Conservation (phyloP, 64 coral and sea anemone genomes). For the Montipora capricornis region DNA sequence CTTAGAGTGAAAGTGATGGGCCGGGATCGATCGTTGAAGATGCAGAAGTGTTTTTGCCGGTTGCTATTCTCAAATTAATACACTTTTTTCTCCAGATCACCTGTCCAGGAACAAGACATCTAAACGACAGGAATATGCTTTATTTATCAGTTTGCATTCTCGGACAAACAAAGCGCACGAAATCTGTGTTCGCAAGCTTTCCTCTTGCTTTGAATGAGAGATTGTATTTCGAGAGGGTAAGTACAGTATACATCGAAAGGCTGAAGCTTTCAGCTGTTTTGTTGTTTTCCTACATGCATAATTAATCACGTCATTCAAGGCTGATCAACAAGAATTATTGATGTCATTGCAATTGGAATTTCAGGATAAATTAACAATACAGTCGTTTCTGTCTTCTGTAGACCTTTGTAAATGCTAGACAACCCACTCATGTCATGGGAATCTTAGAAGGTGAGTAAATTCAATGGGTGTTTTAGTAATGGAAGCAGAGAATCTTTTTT, state of each 20-base stretch:
- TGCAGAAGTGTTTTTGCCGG: not conserved
- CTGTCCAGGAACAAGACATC: constrained; percentile 95
- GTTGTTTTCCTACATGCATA: not conserved
- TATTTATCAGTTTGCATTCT: constrained; percentile 78
- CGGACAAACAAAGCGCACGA: constrained; percentile 88
- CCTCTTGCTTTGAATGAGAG: constrained; percentile 96
- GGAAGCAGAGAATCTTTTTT: not conserved
- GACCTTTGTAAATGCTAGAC: constrained; percentile 48
- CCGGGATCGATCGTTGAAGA: not conserved
- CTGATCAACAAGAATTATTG: not conserved
- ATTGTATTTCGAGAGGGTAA: constrained; percentile 88
- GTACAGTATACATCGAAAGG: not conserved
- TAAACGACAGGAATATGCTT: constrained; percentile 95
- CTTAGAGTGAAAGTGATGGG: not conserved
- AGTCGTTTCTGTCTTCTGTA: not conserved
- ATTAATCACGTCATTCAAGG: not conserved
- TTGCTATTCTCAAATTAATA: not conserved
- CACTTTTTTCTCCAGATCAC: constrained; percentile 71
- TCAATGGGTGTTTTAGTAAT: not conserved
- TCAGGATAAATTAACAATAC: not conserved
- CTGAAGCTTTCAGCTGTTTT: not conserved
- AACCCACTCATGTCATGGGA: constrained; percentile 36
- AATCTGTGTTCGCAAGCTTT: constrained; percentile 96
- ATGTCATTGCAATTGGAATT: not conserved
- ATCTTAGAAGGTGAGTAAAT: constrained; percentile 22